Base-by-base conservation (phyloP, 2,113 vertebrate genomes). In the Microcebus murinus region DNA sequence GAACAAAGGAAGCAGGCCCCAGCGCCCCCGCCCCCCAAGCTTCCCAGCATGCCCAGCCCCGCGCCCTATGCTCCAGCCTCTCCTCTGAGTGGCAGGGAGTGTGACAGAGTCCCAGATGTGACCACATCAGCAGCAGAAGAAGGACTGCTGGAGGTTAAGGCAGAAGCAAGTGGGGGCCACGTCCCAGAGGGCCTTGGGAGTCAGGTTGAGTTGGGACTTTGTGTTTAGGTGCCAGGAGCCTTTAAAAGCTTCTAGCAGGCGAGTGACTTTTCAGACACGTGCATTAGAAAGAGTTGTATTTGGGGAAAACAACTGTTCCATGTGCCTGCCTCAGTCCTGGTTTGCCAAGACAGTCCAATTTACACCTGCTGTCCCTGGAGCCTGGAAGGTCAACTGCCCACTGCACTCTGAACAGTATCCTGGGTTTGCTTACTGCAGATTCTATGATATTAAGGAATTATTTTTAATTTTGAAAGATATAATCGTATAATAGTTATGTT, bases 21-120 rank as follows among this genome's bases (percentile, higher is more conserved):
- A n/a, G 39, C 4, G 39, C 39, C 39, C 39, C 39, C 39, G 39
- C 18, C 8, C 6, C n/a, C 17, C 1, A 20, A 3, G 14, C 14
- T 65, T 52, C 23, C 17, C 23, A 18, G 5, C 10, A 11, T 0
- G 1, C 61, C 18, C 20, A 13, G 65, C 39, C n/a, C 85, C 23
- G 9, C 2, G 36, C 20, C 67, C 29, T 12, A 0, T 1, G 25
- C 17, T 5, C 55, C 79, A 23, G 36, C 65, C 73, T 15, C 14
- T 61, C 34, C 48, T 83, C 8, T 6, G 76, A 45, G 25, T 45
- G 88, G 20, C 48, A 9, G 61, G 61, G 36, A 68, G 39, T 9
- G 27, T 63, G 61, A 63, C 11, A 9, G 6, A 59, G 12, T 36
- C 10, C n/a, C 50, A 39, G 36, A 8, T 13, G 10, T 21, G 14